Evolutionary conservation across 2,888 invertebrate species (phyloP).

Genomic region (Mythimna pallens): DNA sequence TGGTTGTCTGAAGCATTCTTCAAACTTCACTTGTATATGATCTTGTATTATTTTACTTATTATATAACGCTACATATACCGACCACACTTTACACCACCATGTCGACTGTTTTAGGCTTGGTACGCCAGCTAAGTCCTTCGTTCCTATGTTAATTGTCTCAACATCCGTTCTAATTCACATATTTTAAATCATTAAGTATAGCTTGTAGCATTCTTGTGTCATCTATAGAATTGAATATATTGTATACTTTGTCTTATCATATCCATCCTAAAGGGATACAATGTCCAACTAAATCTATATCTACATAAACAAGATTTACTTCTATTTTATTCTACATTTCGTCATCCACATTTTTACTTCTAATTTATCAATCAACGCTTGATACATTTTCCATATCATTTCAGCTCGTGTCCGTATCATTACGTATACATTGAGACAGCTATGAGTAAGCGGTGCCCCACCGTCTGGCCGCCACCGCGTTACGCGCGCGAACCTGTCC

Average conservation of each 20-base stretch:
- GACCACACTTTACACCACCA: not conserved
- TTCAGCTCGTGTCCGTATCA: slow-evolving; percentile 57
- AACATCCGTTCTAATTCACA: not conserved
- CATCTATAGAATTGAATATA: not conserved
- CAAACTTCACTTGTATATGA: not conserved
- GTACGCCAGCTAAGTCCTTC: not conserved
- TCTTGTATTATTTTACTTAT: not conserved
- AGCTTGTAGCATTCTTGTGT: not conserved
- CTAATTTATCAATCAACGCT: slow-evolving; percentile 20
- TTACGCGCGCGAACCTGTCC: slow-evolving; percentile 80
- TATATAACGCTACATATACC: too few species aligned
- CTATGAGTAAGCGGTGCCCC: slow-evolving; percentile 78
- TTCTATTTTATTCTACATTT: not conserved
- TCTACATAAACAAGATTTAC: not conserved
- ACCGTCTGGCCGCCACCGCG: slow-evolving; percentile 78
- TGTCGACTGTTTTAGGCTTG: not conserved
- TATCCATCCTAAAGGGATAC: not conserved
- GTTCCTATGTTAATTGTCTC: not conserved
- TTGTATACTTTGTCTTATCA: not conserved
- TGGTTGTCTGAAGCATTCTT: too few species aligned
- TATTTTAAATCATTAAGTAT: not conserved
- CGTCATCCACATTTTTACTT: not conserved
- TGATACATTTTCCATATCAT: slow-evolving; percentile 48
- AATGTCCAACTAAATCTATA: not conserved
- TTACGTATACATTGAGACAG: slow-evolving; percentile 66